Evolutionary conservation across 2,888 invertebrate genomes (phyloP).

Genomic region (Pheosia gnoma): DNA sequence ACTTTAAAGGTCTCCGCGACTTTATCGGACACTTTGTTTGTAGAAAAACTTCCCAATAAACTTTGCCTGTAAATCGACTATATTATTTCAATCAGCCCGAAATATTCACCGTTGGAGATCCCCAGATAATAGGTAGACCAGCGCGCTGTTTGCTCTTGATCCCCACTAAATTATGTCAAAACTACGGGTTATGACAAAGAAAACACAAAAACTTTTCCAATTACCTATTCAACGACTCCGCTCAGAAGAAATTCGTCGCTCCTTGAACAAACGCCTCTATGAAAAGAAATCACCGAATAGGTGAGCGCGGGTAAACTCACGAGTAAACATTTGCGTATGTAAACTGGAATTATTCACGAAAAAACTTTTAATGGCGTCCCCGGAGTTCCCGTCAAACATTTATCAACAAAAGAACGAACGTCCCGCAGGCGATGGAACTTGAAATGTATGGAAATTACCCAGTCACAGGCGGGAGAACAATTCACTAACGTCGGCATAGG

Average conservation of each 20-base stretch:
- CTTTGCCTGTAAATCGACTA: slow-evolving; percentile 25
- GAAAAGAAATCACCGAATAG: slow-evolving; percentile 83
- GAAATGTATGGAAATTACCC: slow-evolving; percentile 85
- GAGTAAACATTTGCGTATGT: slow-evolving; percentile 84
- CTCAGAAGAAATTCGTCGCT: slow-evolving; percentile 69
- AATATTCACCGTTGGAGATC: slow-evolving; percentile 14
- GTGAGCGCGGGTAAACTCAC: slow-evolving; percentile 80
- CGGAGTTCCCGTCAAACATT: slow-evolving; percentile 84
- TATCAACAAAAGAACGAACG: slow-evolving; percentile 85
- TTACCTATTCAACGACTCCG: slow-evolving; percentile 75
- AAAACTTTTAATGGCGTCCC: slow-evolving; percentile 85
- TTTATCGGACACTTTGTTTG: slow-evolving; percentile 52
- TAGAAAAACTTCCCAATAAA: slow-evolving; percentile 38
- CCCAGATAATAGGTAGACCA: slow-evolving; percentile 24
- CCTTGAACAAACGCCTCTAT: slow-evolving; percentile 75
- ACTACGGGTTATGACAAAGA: slow-evolving; percentile 61
- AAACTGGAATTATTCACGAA: slow-evolving; percentile 84
- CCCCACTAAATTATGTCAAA: slow-evolving; percentile 41
- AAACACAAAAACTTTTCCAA: slow-evolving; percentile 74
- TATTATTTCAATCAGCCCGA: slow-evolving; percentile 31
- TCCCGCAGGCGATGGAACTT: slow-evolving; percentile 84
- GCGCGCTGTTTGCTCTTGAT: slow-evolving; percentile 25
- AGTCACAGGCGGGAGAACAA: slow-evolving; percentile 83
- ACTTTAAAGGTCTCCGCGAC: slow-evolving; percentile 53
- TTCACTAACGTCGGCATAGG: slow-evolving; percentile 82